Evolutionary conservation across 35 echinoderm and acorn worm species (phyloP).

Genomic region (Hemicentrotus pulcherrimus): DNA sequence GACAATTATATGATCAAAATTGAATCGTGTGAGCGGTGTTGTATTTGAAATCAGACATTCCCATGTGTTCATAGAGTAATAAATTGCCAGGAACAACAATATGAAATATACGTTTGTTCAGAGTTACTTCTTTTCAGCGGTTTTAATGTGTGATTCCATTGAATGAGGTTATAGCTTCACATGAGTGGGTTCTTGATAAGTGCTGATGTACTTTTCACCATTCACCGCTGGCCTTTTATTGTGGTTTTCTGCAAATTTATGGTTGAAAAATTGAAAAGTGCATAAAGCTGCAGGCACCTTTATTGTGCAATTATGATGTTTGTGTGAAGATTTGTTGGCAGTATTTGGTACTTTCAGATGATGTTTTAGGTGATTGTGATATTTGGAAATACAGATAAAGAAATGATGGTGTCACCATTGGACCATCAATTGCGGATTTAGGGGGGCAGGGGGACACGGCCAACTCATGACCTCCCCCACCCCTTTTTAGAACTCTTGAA

Average conservation of each 20-base stretch:
- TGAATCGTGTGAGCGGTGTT: background rate
- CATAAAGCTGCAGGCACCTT: background rate
- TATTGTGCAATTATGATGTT: slow-evolving; percentile 19
- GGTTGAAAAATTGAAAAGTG: background rate
- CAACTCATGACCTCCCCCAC: background rate
- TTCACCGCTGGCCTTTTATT: background rate
- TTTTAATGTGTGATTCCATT: background rate
- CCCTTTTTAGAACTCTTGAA: background rate
- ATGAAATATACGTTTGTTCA: background rate
- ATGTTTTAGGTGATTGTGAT: background rate
- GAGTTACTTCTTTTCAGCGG: background rate
- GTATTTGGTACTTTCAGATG: background rate
- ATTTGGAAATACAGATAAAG: background rate
- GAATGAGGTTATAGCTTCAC: background rate
- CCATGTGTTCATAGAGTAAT: slow-evolving; percentile 4
- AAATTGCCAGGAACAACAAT: slow-evolving; percentile 4
- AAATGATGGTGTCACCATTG: background rate
- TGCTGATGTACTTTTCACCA: background rate
- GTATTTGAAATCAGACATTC: background rate
- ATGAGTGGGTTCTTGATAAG: background rate
- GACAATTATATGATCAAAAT: background rate
- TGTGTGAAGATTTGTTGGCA: background rate
- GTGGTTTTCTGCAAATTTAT: background rate
- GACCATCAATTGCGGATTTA: too few relatives aligned
- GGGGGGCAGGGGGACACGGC: too few relatives aligned